Conservation (phyloP, 1,140 invertebrate species). For the Campodea augens region DNA sequence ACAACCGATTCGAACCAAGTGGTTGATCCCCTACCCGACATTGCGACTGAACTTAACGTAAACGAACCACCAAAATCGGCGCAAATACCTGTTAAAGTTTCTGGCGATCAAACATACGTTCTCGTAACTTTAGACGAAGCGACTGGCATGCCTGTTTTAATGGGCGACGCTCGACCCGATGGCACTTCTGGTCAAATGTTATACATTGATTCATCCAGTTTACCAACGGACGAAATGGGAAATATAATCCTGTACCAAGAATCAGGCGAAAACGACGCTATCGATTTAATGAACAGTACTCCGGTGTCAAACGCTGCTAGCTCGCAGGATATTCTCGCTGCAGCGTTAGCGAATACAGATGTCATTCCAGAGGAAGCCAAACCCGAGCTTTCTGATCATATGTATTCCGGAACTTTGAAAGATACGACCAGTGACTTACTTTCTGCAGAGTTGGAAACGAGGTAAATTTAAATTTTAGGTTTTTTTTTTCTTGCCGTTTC, state of each 20-base stretch:
- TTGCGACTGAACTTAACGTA: constrained; percentile 5
- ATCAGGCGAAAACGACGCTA: too few relatives aligned
- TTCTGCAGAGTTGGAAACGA: too few relatives aligned
- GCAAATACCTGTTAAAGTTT: constrained; percentile 23
- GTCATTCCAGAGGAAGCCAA: too few relatives aligned
- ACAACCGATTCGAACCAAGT: constrained; percentile 30
- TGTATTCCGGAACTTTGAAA: too few relatives aligned
- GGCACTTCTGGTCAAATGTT: neutral
- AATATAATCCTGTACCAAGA: neutral
- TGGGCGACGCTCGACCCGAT: neutral
- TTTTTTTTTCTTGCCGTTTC: too few relatives aligned
- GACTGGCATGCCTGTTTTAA: neutral
- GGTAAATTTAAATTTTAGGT: too few relatives aligned
- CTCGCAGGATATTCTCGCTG: too few relatives aligned
- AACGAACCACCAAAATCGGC: constrained; percentile 2
- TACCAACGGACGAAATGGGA: neutral
- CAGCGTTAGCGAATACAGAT: too few relatives aligned
- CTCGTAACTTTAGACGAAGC: neutral
- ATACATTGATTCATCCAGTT: neutral
- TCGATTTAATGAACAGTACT: too few relatives aligned
- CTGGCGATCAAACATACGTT: constrained; percentile 27
- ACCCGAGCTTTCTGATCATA: too few relatives aligned
- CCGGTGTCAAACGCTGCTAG: too few relatives aligned
- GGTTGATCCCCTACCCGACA: constrained; percentile 22
- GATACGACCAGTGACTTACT: too few relatives aligned